A percentile compares a stretch with the other conserved stretches of the same genome.
These are phyloP conservation scores for Mionectes macconnelli DNA, from an alignment of 2,113 vertebrate genomes.

Conservation along the genomic window DNA sequence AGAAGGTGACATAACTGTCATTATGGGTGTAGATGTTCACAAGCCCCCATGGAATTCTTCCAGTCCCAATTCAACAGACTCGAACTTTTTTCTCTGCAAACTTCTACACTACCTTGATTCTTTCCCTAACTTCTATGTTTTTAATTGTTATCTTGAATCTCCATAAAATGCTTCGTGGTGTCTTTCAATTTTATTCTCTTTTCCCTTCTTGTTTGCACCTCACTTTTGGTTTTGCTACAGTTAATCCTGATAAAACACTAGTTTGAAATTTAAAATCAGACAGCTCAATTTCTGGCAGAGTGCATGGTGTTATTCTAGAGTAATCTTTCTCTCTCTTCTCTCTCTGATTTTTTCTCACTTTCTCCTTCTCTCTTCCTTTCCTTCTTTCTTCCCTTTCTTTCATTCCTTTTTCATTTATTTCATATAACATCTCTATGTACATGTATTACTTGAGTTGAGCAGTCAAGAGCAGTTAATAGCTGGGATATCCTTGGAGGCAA, in stretches of 20 bases:
- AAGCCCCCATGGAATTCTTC: neutral
- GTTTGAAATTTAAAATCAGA: neutral
- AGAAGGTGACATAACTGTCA: neutral
- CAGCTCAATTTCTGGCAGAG: neutral
- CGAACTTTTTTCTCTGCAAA: neutral
- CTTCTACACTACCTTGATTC: neutral
- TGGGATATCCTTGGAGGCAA: constrained; percentile 6
- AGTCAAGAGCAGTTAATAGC: constrained; percentile 12
- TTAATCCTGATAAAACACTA: neutral
- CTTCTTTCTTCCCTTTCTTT: neutral
- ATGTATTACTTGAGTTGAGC: neutral
- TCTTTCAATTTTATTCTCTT: neutral
- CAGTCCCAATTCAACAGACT: neutral
- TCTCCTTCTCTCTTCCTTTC: neutral
- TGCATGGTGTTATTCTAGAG: neutral
- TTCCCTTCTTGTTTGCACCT: neutral
- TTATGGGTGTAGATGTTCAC: neutral
- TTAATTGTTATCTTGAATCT: neutral
- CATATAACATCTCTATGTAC: neutral
- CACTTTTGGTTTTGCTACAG: neutral
- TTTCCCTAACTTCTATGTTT: neutral
- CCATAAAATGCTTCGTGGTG: neutral
- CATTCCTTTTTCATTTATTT: neutral
- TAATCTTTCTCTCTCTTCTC: neutral
- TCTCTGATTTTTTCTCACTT: neutral